Percentiles rank a stretch among this genome's conserved stretches.
Conservation (phyloP, 2,888 invertebrate species). For the Lepas anatifera region DNA sequence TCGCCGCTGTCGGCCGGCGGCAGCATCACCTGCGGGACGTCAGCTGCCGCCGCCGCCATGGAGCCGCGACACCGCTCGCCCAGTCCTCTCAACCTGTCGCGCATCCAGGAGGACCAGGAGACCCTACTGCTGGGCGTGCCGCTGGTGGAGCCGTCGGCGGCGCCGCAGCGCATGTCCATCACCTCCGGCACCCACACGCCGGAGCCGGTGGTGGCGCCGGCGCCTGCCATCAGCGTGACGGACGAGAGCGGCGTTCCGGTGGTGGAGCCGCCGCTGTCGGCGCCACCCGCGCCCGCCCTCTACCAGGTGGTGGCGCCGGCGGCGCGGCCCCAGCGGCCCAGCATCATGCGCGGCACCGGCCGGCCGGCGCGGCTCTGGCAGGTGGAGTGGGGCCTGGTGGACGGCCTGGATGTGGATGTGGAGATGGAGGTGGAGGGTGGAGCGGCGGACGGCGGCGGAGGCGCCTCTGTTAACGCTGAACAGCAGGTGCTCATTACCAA, state of each 20-base stretch:
- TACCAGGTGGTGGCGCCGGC: not conserved
- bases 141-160: not conserved
- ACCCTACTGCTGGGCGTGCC: not conserved
- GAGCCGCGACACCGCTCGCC: not conserved
- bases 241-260: constrained; percentile 8
- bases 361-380: not conserved
- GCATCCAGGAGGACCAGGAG: constrained; percentile 6
- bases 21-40: not conserved
- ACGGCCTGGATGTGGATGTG: not conserved
- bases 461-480: not conserved
- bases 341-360: constrained; percentile 9
- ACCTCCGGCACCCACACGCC: constrained; percentile 43
- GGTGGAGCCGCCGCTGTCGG: not conserved
- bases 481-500: constrained; percentile 4
- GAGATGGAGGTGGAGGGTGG: not conserved
- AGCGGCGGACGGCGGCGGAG: not conserved
- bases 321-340: not conserved
- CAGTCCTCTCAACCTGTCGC: not conserved
- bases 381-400: not conserved
- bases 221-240: not conserved
- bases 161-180: not conserved
- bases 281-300: not conserved
- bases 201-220: constrained; percentile 47
- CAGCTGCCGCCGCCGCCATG: not conserved
- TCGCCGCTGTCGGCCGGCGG: not conserved